These are phyloP conservation scores for Scaptomyza hsui DNA, from an alignment of 1,140 invertebrate genomes.

Conservation along the genomic window DNA sequence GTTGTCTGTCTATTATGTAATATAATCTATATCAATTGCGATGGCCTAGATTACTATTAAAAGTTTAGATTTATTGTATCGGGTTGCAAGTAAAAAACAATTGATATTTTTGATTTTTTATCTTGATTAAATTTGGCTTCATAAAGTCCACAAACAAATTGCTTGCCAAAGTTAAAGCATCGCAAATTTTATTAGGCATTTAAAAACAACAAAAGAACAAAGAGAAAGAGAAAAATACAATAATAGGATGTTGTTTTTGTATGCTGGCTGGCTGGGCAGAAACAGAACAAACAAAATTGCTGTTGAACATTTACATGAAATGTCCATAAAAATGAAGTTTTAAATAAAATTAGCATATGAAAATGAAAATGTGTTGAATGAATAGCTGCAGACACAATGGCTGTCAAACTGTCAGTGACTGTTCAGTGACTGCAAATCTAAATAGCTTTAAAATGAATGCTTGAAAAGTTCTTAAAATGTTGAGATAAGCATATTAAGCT, in stretches of 20 bases:
- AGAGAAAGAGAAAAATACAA: background rate
- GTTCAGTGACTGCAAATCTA: too few species aligned
- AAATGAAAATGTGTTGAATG: conserved; percentile 6
- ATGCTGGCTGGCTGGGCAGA: conserved; percentile 40
- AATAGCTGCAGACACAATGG: background rate
- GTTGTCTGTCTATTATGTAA: background rate
- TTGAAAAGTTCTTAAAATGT: background rate
- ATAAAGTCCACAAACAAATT: background rate
- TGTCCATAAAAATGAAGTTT: conserved; percentile 58
- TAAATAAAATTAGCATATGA: conserved; percentile 50
- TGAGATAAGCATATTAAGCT: too few species aligned
- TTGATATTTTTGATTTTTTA: background rate
- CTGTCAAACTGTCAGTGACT: conserved; percentile 33
- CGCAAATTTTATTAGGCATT: background rate
- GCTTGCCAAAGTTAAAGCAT: conserved; percentile 1
- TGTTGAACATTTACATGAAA: conserved; percentile 65
- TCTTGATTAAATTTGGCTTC: background rate
- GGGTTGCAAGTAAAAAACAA: background rate
- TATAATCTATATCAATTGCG: background rate
- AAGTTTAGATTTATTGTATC: background rate
- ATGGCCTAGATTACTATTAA: background rate
- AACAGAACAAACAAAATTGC: conserved; percentile 50
- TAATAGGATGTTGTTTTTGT: conserved; percentile 45
- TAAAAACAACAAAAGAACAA: background rate
- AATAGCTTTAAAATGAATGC: too few species aligned